Evolutionary conservation across 1,140 invertebrate species (phyloP).

Genomic region (Cataglyphis hispanica): DNA sequence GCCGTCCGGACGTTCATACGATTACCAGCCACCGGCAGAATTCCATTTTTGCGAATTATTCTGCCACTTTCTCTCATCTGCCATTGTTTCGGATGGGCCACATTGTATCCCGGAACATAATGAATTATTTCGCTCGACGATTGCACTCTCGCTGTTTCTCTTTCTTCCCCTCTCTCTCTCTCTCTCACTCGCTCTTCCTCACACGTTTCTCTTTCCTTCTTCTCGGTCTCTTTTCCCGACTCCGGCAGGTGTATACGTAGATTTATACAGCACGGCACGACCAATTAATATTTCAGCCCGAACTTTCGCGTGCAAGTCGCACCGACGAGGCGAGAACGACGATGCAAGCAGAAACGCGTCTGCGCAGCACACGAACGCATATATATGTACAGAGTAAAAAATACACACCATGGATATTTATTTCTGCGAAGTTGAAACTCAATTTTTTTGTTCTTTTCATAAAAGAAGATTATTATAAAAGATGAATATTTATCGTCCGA

Average conservation of each 20-base stretch:
- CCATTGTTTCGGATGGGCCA: constrained; percentile 46
- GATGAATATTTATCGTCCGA: constrained; percentile 22
- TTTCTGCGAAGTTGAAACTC: neutral
- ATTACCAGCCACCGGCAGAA: constrained; percentile 63
- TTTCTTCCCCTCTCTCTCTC: neutral
- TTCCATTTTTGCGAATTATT: constrained; percentile 77
- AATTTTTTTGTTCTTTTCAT: neutral
- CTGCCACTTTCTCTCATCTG: constrained; percentile 63
- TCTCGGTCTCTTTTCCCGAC: neutral
- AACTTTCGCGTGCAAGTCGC: constrained; percentile 73
- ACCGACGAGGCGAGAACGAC: constrained; percentile 50
- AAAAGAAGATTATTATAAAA: constrained; percentile 19
- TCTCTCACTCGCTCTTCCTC: neutral
- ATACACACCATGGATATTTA: constrained; percentile 36
- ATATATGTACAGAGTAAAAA: neutral
- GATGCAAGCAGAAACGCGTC: constrained; percentile 40
- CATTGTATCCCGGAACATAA: constrained; percentile 65
- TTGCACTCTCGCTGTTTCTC: neutral
- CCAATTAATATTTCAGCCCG: constrained; percentile 84
- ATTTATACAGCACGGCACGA: constrained; percentile 64
- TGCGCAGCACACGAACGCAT: constrained; percentile 27
- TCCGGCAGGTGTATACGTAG: constrained; percentile 66
- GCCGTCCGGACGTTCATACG: constrained; percentile 34
- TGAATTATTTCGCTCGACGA: constrained; percentile 68
- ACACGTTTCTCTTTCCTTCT: neutral